Base-by-base conservation (phyloP, 2,113 vertebrate species). In the Cynoglossus semilaevis region DNA sequence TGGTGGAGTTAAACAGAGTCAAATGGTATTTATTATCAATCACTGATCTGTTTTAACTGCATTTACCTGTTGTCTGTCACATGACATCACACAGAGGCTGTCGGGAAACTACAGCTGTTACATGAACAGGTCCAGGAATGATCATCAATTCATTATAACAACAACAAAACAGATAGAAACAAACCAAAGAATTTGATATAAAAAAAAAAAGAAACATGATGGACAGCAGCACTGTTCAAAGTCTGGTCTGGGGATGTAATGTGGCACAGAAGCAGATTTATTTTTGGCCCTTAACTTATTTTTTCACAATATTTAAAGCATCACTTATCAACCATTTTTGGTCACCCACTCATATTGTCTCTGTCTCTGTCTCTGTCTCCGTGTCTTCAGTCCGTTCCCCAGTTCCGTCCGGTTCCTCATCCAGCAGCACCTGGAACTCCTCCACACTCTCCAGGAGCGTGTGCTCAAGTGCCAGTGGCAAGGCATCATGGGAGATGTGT, bases 401-500 rank as follows among this genome's bases (percentile, higher is more conserved):
- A 94, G 92, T 72, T 95, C 93, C n/a, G 79, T 99, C 77, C 86
- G 95, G 50, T 96, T 96, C 80, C 88, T 99, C 70, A 96, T 96
- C 77, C 96, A 98, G 91, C 95, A 97, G 87, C 96, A 99, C 1
- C 88, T 96, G 8, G 94, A 98, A 77, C 90, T 99, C 49, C 93
- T 98, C 46, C 95, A 97, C 0, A 90, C 93, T 7, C 92, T 99
- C 4, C 96, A 99, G 83, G 95, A 98, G 42, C 88, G 96, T 47
- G 92, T 99, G 51, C 85, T 97, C 38, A 95, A 92, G 79, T 92
- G 93, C 90, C 94, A 96, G 70, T 93, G 94, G 80, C 95, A 96
- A 88, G 93, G 95, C 81, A 95, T 99, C 79, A 92, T 99, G 76
- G 96, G 96, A 81, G 96, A 99, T 79, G 91, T 98, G 77, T 99